Conservation (phyloP, 1,140 invertebrate genomes). For the Aphelinus atriplicis region DNA sequence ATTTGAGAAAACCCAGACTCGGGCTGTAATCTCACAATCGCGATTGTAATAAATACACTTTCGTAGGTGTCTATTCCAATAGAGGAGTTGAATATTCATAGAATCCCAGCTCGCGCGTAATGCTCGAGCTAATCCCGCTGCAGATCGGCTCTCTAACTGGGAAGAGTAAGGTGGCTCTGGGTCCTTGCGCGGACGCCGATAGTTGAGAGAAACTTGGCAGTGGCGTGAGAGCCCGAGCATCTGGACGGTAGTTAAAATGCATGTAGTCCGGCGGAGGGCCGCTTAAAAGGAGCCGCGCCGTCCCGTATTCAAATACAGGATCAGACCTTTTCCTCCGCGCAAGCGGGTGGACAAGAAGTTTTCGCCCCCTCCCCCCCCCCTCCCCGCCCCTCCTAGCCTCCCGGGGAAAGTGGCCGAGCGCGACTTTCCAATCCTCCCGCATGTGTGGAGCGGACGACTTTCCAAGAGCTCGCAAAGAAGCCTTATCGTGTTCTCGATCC, state of each 20-base stretch:
- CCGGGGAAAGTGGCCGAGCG: slow-evolving; percentile 40
- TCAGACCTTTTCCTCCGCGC: slow-evolving; percentile 57
- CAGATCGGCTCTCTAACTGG: no score
- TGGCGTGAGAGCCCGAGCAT: slow-evolving; percentile 60
- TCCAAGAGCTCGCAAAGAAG: background rate
- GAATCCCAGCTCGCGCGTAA: no score
- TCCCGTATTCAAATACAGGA: slow-evolving; percentile 68
- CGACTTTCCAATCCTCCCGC: slow-evolving; percentile 59
- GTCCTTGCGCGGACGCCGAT: slow-evolving; percentile 51
- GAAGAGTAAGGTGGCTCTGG: no score
- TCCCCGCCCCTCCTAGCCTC: no score
- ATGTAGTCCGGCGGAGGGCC: slow-evolving; percentile 59
- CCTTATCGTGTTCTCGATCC: slow-evolving; percentile 23
- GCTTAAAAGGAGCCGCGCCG: slow-evolving; percentile 41
- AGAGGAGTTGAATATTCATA: no score
- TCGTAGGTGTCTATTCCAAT: no score
- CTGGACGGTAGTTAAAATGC: slow-evolving; percentile 67
- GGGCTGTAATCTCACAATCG: background rate
- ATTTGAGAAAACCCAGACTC: no score
- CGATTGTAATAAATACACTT: no score
- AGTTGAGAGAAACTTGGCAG: slow-evolving; percentile 64
- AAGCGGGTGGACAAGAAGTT: slow-evolving; percentile 56
- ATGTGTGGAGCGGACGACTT: slow-evolving; percentile 43
- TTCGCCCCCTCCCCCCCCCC: slow-evolving; percentile 55
- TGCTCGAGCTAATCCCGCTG: no score